Evolutionary conservation across 2,888 invertebrate genomes (phyloP).

Genomic region (Theretra japonica): DNA sequence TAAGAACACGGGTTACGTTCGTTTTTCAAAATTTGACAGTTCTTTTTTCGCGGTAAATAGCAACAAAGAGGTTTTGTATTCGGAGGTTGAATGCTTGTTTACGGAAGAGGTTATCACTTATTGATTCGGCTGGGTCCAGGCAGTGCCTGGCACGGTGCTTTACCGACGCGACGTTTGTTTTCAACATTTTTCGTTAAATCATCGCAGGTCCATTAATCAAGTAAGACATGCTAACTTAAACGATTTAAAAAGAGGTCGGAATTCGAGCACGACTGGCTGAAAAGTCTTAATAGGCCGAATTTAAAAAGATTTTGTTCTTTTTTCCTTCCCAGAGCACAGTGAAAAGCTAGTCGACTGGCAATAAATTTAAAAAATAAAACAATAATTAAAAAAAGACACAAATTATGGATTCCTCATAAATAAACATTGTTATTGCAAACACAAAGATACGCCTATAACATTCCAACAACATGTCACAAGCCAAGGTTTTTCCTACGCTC

Average conservation of each 20-base stretch:
- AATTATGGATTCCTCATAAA: no score
- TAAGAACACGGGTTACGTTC: constrained; percentile 38
- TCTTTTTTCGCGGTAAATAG: constrained; percentile 52
- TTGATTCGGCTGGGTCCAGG: constrained; percentile 49
- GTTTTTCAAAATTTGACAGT: constrained; percentile 42
- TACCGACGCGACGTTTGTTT: constrained; percentile 35
- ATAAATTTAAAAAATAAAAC: not conserved
- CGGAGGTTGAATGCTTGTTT: constrained; percentile 72
- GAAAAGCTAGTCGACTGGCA: not conserved
- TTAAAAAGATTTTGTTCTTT: not conserved
- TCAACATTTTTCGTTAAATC: constrained; percentile 39
- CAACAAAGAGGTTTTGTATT: constrained; percentile 40
- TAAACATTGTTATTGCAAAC: no score
- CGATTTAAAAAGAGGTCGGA: constrained; percentile 29
- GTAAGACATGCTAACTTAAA: constrained; percentile 19
- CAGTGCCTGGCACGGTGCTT: constrained; percentile 57
- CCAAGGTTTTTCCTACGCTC: not conserved
- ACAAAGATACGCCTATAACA: not conserved
- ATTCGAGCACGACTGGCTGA: not conserved
- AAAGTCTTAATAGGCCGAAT: not conserved
- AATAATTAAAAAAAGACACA: not conserved
- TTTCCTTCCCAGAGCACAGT: not conserved
- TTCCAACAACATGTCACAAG: not conserved
- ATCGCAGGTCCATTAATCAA: constrained; percentile 33
- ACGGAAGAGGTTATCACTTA: constrained; percentile 52